Percentiles rank a stretch among this genome's conserved stretches.
These are phyloP conservation scores for Apolygus lucorum DNA, from an alignment of 1,140 invertebrate species.

Conservation along the genomic window DNA sequence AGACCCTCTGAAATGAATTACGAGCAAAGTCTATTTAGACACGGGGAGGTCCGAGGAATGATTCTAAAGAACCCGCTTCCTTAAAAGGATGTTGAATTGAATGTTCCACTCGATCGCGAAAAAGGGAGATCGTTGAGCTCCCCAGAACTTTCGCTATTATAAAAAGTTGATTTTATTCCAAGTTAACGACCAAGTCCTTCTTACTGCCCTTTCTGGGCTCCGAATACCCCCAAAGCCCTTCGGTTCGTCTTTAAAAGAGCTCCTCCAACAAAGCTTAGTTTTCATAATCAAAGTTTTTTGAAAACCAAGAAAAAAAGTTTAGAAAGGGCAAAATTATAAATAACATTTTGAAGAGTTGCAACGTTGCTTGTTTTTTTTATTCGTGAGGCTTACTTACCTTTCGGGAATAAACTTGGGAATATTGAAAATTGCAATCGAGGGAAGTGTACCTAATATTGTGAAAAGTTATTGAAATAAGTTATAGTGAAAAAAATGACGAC, in stretches of 20 bases:
- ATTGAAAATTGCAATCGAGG: no score
- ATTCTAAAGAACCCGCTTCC: not conserved
- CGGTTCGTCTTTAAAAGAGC: not conserved
- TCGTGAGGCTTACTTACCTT: no score
- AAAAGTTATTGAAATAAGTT: no score
- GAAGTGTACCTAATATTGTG: no score
- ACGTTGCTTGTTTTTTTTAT: no score
- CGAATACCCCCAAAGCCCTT: not conserved
- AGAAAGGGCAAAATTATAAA: not conserved
- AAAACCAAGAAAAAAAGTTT: not conserved
- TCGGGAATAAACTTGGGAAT: no score
- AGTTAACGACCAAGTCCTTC: not conserved
- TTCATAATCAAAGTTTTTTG: not conserved
- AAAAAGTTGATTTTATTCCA: not conserved
- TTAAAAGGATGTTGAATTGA: not conserved
- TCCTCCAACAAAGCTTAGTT: not conserved
- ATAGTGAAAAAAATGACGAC: no score
- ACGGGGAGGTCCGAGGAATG: not conserved
- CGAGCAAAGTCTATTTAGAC: no score
- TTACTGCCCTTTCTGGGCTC: not conserved
- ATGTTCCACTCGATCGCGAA: not conserved
- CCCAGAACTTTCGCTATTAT: not conserved
- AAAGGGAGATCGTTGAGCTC: not conserved
- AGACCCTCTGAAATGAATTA: not conserved
- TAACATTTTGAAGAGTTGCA: not conserved